Base-by-base conservation (phyloP, 2,888 invertebrate species). In the Lithophane leautieri region DNA sequence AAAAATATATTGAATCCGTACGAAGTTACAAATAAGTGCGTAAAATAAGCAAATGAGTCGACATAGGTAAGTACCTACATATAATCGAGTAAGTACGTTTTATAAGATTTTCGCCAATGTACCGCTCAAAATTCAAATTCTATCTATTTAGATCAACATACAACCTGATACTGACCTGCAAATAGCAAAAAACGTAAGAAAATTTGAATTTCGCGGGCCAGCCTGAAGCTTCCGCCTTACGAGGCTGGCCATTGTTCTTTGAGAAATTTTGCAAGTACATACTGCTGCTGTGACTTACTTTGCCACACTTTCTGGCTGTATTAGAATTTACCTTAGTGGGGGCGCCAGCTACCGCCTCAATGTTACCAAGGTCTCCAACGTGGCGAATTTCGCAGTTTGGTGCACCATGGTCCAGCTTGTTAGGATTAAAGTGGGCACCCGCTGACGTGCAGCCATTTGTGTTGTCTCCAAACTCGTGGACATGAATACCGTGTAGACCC, bases 381-480 rank as follows among this genome's bases (percentile, higher is more conserved):
- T 99, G 99, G 80, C 99, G 98, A 8, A 97, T 95, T 0, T 90
- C 90, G 78, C 98, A 97, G 42, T 93, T 94, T 0, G 99, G 99
- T 0, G 97, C 98, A 22, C 99, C 99, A 91, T 99, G 99, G 0
- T 98, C 98, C 89, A 97, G 97, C 86, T 97, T 97, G 67, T 94
- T 86, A 0, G 99, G 99, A 95, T 99, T 99, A 96, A 98, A 99
- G 95, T 99, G 99, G 0, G 98, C 97, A 0, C 99, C 99, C 54
- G 99, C 99, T 58, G 99, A 99, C n/a, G 98, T 98, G 94, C 99
- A 99, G 1, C 98, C 99, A 92, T 99, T 99, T 47, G 99, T 99
- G 92, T 98, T 98, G 95, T 99, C 99, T 0, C 99, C 99, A 92
- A 99, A 99, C 96, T 99, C 98, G 93, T 99, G 99, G 79, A 99